Evolutionary conservation across 2,113 vertebrate genomes (phyloP).

Genomic region (Tenrec ecaudatus): DNA sequence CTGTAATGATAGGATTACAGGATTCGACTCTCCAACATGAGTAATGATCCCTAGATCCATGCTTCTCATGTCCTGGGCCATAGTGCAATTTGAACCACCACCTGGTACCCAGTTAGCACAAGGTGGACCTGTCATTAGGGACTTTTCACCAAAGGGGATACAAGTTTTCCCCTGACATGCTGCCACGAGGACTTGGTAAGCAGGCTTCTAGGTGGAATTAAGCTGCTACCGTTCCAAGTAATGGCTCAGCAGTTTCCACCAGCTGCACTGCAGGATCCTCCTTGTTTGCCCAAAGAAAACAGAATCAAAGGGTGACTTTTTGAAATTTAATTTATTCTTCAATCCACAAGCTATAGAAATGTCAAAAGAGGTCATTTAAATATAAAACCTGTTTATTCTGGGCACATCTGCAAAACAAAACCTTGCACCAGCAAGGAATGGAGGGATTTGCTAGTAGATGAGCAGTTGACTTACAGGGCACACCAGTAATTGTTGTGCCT

Average conservation of each 20-base stretch:
- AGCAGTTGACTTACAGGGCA: not conserved
- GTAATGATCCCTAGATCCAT: not conserved
- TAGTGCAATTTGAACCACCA: not conserved
- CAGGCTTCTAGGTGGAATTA: not conserved
- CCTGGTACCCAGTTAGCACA: not conserved
- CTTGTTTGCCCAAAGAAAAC: not conserved
- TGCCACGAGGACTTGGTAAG: not conserved
- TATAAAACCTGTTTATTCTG: not conserved
- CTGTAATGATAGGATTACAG: not conserved
- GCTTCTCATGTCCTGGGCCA: not conserved
- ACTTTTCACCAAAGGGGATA: not conserved
- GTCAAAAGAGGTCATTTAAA: not conserved
- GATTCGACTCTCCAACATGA: too few relatives aligned
- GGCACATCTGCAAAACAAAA: not conserved
- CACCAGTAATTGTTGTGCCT: not conserved
- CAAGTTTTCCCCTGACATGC: not conserved
- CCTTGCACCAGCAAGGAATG: too few relatives aligned
- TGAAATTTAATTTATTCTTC: conserved; percentile 36
- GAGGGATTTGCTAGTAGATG: accelerated
- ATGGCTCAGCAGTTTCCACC: not conserved
- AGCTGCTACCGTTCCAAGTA: not conserved
- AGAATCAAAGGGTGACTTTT: not conserved
- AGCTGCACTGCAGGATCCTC: not conserved
- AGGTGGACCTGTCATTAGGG: accelerated
- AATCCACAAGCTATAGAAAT: conserved; percentile 6